Evolutionary conservation across 2,113 vertebrate species (phyloP).

Genomic region (Mirounga angustirostris): DNA sequence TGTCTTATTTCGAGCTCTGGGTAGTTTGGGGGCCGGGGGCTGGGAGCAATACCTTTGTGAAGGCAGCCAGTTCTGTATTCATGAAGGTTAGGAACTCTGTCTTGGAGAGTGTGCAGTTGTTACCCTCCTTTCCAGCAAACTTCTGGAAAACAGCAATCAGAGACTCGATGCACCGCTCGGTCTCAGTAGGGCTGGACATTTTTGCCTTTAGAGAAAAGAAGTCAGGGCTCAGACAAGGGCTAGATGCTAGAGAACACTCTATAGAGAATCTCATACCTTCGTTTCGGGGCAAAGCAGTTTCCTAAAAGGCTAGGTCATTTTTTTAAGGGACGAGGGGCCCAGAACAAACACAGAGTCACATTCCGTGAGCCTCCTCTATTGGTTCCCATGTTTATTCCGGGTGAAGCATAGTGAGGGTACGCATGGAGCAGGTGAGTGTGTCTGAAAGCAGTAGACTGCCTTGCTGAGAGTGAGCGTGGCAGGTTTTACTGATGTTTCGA

Average conservation of each 20-base stretch:
- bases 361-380: not conserved
- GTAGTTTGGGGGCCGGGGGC: not conserved
- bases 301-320: not conserved
- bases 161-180: constrained; percentile 89
- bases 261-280: not conserved
- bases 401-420: not conserved
- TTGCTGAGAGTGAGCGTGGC: not conserved
- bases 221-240: not conserved
- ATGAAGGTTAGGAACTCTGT: constrained; percentile 88
- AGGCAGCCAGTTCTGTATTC: constrained; percentile 87
- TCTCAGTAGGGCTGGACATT: constrained; percentile 84
- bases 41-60: constrained; percentile 84
- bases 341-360: not conserved
- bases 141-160: constrained; percentile 89
- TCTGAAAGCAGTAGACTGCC: not conserved
- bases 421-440: not conserved
- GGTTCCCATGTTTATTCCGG: not conserved
- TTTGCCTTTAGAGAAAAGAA: constrained; percentile 64
- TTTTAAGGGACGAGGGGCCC: not conserved
- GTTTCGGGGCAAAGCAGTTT: not conserved
- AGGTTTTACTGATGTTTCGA: not conserved
- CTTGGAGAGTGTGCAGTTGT: constrained; percentile 77
- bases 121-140: constrained; percentile 77
- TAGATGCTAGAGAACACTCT: not conserved
- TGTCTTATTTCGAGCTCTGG: not conserved